Percentiles rank a stretch among this genome's conserved stretches.
Conservation (phyloP, 2,888 invertebrate genomes). For the Campoplex nolae region DNA sequence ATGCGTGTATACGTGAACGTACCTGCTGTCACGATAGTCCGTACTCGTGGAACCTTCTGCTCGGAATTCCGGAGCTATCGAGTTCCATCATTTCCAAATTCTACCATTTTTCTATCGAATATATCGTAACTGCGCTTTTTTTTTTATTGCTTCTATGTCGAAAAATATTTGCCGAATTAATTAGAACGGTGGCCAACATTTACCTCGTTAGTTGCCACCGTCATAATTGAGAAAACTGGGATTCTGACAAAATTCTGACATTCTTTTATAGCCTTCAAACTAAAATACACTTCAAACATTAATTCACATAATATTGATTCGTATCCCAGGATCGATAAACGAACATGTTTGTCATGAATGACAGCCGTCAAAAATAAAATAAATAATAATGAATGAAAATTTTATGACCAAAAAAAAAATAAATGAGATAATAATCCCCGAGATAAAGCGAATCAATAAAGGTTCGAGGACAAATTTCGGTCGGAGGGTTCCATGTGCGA, state of each 20-base stretch:
- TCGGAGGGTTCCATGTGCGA: neutral
- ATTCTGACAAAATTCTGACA: too few species aligned
- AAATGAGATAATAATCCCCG: neutral
- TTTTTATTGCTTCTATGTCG: too few species aligned
- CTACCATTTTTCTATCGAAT: neutral
- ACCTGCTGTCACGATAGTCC: slow-evolving; percentile 69
- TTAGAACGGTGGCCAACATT: too few species aligned
- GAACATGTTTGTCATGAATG: neutral
- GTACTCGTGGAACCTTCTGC: neutral
- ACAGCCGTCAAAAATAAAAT: neutral
- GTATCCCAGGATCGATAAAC: too few species aligned
- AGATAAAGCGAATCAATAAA: neutral
- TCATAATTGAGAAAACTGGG: too few species aligned
- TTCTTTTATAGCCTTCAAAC: too few species aligned
- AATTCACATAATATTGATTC: too few species aligned
- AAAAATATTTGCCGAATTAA: too few species aligned
- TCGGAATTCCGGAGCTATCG: neutral
- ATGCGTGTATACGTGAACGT: slow-evolving; percentile 64
- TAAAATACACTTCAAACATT: too few species aligned
- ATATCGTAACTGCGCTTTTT: too few species aligned
- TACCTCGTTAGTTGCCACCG: too few species aligned
- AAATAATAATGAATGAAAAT: neutral
- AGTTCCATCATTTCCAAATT: neutral
- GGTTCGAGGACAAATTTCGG: neutral
- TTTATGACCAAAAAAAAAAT: neutral